Evolutionary conservation across 2,113 vertebrate species (phyloP), one percentile per base, ranked within the genome.

Genomic region (Zingel zingel): DNA sequence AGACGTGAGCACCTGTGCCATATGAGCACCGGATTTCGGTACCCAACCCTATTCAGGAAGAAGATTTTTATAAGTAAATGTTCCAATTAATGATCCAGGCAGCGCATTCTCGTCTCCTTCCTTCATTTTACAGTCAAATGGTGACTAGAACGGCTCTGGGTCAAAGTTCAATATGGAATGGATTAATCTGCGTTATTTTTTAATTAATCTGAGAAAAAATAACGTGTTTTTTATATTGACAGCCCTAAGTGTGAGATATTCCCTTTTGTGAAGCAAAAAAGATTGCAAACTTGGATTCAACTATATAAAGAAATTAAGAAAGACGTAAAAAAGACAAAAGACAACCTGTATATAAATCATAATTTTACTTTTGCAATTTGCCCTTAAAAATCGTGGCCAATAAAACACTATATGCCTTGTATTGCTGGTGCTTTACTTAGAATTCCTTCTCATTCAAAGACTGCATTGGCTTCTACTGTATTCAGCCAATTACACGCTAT

Each of bases 401-500:
- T 30, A 8, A 63, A 36, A 30, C 5, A 27, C 9, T 21, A 9
- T 18, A 6, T 39, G 25, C 5, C 13, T 57, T 66, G 14, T 54
- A 7, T 43, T 84, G 53, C 50, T 43, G n/a, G 2, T 11, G 16
- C 10, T 48, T 70, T 77, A 54, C 70, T 74, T 4, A 11, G 14
- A 61, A 51, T 45, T 65, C 19, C 3, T 54, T 76, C 30, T 61
- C 45, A 33, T 56, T 70, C 61, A 62, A 58, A 65, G 5, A 73
- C 19, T n/a, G 27, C 25, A 23, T n/a, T 82, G 30, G 19, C 13
- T 19, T 68, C 16, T n/a, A 14, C 15, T 21, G 18, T 13, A 30
- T 66, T 45, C 14, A 25, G 61, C 63, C 12, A 10, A 85, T 78
- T 67, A 57, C 57, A 75, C 39, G 65, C 66, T 61, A 27, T 62